A percentile compares a stretch with the other conserved stretches of the same genome.
Evolutionary conservation across 2,797 vertebrate species (phyloP).

Genomic region (Remorina albescens): DNA sequence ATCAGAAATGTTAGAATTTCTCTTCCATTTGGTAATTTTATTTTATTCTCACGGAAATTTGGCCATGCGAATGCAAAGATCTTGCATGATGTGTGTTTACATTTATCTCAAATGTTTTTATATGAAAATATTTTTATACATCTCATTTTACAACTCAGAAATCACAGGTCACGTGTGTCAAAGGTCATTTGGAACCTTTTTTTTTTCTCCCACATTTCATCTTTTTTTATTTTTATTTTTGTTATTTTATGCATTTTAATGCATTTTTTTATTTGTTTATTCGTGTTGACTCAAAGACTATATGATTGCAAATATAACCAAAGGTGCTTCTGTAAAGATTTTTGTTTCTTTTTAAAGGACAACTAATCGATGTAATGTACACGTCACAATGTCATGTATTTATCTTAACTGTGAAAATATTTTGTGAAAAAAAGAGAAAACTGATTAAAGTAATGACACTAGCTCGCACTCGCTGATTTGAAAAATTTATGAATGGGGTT

Average conservation of each 20-base stretch:
- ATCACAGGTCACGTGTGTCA: slow-evolving; percentile 49
- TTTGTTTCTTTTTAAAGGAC: slow-evolving; percentile 43
- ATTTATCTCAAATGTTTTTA: slow-evolving; percentile 52
- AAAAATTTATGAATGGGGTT: slow-evolving; percentile 40
- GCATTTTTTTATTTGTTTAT: slow-evolving; percentile 40
- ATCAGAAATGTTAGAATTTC: slow-evolving; percentile 39
- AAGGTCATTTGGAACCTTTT: slow-evolving; percentile 24
- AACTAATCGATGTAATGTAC: slow-evolving; percentile 65
- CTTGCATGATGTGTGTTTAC: slow-evolving; percentile 67
- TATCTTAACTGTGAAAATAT: slow-evolving; percentile 83
- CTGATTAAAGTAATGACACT: slow-evolving; percentile 78
- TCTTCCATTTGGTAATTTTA: slow-evolving; percentile 1
- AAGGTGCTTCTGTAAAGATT: slow-evolving; percentile 65
- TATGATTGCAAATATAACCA: slow-evolving; percentile 41
- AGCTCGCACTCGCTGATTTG: slow-evolving; percentile 50
- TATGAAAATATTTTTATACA: slow-evolving; percentile 46
- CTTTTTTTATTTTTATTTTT: background rate
- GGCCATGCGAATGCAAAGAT: slow-evolving; percentile 32
- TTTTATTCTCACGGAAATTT: slow-evolving; percentile 37
- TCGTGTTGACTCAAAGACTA: slow-evolving; percentile 26
- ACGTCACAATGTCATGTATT: slow-evolving; percentile 82
- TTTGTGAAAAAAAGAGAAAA: slow-evolving; percentile 67
- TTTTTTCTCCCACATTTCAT: background rate
- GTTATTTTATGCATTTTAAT: no score
- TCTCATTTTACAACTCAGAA: slow-evolving; percentile 30